A percentile compares a stretch with the other conserved stretches of the same genome.
These are phyloP conservation scores for Tadarida brasiliensis DNA, from an alignment of 2,797 vertebrate species.

Conservation along the genomic window DNA sequence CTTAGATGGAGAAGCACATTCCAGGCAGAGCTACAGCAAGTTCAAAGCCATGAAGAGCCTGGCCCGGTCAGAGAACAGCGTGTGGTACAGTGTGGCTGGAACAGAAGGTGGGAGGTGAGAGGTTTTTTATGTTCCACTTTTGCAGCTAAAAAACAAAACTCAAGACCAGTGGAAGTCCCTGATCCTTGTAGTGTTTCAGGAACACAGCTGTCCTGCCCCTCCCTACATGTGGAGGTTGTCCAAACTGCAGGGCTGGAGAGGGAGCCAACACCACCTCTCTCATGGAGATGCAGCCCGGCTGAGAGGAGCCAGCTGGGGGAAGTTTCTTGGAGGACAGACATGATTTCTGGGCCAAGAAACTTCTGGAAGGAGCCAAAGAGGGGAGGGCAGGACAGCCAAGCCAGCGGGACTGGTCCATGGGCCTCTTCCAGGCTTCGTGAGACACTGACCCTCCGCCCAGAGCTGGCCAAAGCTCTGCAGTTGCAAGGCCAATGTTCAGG, in stretches of 20 bases:
- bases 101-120: constrained; percentile 39
- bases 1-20: not conserved
- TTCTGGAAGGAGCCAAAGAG: constrained; percentile 56
- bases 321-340: constrained; percentile 67
- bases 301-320: constrained; percentile 53
- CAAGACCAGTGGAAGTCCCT: not conserved
- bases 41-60: not conserved
- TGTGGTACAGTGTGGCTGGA: not conserved
- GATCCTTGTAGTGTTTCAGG: not conserved
- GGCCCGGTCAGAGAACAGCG: not conserved
- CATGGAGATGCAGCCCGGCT: not conserved
- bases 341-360: constrained; percentile 69
- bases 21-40: not conserved
- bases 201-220: not conserved
- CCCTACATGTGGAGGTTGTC: not conserved
- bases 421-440: not conserved
- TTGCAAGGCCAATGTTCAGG: not conserved
- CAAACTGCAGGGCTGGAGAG: not conserved
- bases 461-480: not conserved
- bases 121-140: constrained; percentile 32
- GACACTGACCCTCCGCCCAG: not conserved
- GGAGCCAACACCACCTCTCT: not conserved
- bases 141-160: constrained; percentile 50
- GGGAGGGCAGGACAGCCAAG: not conserved
- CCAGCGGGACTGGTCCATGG: not conserved